phyloP scores from a whole-genome alignment of 1,140 invertebrate genomes.

The Drosophila tropicalis region DNA sequence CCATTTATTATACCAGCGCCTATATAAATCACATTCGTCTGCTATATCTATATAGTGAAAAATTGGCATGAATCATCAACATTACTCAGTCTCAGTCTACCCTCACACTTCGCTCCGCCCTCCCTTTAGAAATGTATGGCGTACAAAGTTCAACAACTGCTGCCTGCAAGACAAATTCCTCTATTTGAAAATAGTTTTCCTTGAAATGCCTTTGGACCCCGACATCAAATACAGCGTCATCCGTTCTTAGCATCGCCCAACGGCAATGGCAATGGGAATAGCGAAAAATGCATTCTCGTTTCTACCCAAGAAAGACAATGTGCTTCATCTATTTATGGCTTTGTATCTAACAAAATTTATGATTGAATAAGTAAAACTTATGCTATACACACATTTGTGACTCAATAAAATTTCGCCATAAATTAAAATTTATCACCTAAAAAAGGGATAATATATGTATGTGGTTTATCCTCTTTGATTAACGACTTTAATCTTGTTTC shows the following conservation, averaged over 20 bases:
- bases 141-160: constrained; percentile 32
- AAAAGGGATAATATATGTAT: no score
- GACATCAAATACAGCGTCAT: constrained; percentile 1
- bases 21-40: background rate
- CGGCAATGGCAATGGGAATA: constrained; percentile 17
- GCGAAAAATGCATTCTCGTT: constrained; percentile 33
- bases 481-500: no score
- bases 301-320: background rate
- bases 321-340: constrained; percentile 8
- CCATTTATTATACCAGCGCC: no score
- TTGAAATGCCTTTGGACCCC: constrained; percentile 54
- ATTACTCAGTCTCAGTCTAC: constrained; percentile 33
- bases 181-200: constrained; percentile 57
- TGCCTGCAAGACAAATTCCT: constrained; percentile 40
- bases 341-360: background rate
- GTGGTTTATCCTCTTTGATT: background rate
- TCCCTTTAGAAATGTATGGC: constrained; percentile 17
- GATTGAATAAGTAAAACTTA: background rate
- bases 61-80: constrained; percentile 54
- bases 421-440: no score
- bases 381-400: background rate
- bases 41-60: background rate
- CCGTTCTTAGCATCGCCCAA: background rate
- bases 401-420: background rate
- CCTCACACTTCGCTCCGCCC: background rate